phyloP scores from a whole-genome alignment of 2,113 vertebrate species.

The Smithornis capensis region DNA sequence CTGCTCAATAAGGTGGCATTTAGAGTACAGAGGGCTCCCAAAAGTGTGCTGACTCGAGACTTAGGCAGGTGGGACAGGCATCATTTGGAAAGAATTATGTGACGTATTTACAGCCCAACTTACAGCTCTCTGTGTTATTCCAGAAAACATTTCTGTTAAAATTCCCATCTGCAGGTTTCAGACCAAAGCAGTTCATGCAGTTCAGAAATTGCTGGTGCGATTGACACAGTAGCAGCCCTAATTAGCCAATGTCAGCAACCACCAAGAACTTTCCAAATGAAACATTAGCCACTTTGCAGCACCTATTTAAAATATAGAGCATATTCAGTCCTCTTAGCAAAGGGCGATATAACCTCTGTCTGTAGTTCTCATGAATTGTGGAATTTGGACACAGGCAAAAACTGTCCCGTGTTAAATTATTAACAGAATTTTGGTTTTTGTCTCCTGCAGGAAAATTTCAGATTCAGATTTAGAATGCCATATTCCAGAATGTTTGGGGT shows the following conservation, averaged over 20 bases:
- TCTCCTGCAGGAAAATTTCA: not conserved
- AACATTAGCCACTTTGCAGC: not conserved
- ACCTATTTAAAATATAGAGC: not conserved
- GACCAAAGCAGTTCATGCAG: not conserved
- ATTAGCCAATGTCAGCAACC: slow-evolving; percentile 10
- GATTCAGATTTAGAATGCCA: not conserved
- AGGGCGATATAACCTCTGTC: not conserved
- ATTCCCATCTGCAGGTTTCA: not conserved
- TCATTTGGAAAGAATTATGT: not conserved
- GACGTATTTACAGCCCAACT: not conserved
- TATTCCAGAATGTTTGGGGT: not conserved
- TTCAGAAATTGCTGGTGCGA: not conserved
- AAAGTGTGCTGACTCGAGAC: fast-evolving
- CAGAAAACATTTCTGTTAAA: not conserved
- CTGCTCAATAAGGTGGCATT: not conserved
- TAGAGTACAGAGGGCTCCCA: not conserved
- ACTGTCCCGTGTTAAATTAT: not conserved
- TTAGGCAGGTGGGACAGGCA: not conserved
- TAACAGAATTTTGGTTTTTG: not conserved
- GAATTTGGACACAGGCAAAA: not conserved
- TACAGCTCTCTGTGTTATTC: not conserved
- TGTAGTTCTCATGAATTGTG: not conserved
- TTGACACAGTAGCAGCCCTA: not conserved
- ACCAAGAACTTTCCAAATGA: not conserved
- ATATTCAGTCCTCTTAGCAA: not conserved